phyloP scores from a whole-genome alignment of 2,888 invertebrate species.

The Mesorhabditis sp. region DNA sequence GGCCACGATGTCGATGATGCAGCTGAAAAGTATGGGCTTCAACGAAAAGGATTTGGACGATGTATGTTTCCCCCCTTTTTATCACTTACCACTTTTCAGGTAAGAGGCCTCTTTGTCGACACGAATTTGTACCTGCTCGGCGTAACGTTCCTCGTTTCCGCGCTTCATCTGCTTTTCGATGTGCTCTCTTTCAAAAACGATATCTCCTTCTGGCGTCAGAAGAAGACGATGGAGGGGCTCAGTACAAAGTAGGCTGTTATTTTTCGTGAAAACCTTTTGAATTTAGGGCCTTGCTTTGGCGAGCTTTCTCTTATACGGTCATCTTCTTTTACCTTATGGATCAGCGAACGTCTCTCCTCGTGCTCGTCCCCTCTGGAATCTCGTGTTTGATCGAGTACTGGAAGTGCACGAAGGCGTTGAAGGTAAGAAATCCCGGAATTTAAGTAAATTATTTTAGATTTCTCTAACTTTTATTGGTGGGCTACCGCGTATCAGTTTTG shows the following conservation, averaged over 20 bases:
- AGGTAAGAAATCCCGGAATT: conserved; percentile 56
- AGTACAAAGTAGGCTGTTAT: conserved; percentile 65
- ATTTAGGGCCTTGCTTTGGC: conserved; percentile 73
- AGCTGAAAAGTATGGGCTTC: conserved; percentile 70
- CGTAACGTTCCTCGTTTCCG: conserved; percentile 82
- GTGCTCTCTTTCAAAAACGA: conserved; percentile 97
- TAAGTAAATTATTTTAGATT: conserved; percentile 17
- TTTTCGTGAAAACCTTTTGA: not conserved
- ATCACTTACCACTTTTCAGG: conserved; percentile 15
- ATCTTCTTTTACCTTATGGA: conserved; percentile 88
- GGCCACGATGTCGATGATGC: conserved; percentile 58
- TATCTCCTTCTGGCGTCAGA: conserved; percentile 82
- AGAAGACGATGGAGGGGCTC: conserved; percentile 78
- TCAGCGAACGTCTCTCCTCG: conserved; percentile 83
- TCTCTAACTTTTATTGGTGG: conserved; percentile 25
- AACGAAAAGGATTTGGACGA: conserved; percentile 90
- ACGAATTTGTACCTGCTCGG: conserved; percentile 87
- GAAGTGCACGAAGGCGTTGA: conserved; percentile 89
- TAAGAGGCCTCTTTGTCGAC: conserved; percentile 80
- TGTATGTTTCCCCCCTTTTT: conserved; percentile 56
- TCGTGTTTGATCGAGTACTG: conserved; percentile 79
- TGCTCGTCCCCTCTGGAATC: conserved; percentile 80
- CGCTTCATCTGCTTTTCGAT: conserved; percentile 90
- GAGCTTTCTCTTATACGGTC: conserved; percentile 84
- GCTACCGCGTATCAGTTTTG: conserved; percentile 55